These are phyloP conservation scores for Dichetophora obliterata DNA, from an alignment of 2,888 invertebrate species.

Conservation along the genomic window DNA sequence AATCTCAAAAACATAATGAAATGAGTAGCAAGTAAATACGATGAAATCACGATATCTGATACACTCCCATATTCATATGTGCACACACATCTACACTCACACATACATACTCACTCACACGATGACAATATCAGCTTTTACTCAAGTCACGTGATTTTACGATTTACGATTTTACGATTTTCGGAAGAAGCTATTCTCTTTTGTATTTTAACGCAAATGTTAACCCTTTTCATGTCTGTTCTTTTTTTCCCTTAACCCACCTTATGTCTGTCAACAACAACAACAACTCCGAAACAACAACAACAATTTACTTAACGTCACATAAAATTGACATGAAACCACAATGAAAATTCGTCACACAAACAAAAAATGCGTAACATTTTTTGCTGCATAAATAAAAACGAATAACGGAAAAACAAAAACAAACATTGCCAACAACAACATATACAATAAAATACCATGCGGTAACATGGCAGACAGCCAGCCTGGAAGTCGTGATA, in stretches of 20 bases:
- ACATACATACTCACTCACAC: neutral
- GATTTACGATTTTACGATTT: neutral
- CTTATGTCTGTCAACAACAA: slow-evolving; percentile 38
- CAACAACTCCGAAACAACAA: slow-evolving; percentile 28
- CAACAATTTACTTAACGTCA: slow-evolving; percentile 48
- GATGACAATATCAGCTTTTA: neutral
- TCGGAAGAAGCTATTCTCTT: neutral
- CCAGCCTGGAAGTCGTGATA: slow-evolving; percentile 90
- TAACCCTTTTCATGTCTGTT: slow-evolving; percentile 16
- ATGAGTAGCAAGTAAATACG: slow-evolving; percentile 25
- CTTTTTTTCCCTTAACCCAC: slow-evolving; percentile 34
- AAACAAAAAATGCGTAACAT: neutral
- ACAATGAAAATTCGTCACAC: slow-evolving; percentile 1
- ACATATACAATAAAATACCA: neutral
- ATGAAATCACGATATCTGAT: neutral
- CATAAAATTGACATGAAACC: slow-evolving; percentile 41
- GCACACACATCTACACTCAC: neutral
- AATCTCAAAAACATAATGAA: slow-evolving; percentile 27
- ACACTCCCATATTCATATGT: neutral
- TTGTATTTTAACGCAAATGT: slow-evolving; percentile 6
- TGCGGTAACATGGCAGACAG: slow-evolving; percentile 73
- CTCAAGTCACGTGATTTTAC: slow-evolving; percentile 9
- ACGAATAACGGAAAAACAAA: slow-evolving; percentile 1
- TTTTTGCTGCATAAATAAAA: neutral
- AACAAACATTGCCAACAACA: slow-evolving; percentile 1